Percentiles rank a stretch among this genome's conserved stretches.
These are phyloP conservation scores for Adoxophyes honmai DNA, from an alignment of 1,140 invertebrate species.

Conservation along the genomic window DNA sequence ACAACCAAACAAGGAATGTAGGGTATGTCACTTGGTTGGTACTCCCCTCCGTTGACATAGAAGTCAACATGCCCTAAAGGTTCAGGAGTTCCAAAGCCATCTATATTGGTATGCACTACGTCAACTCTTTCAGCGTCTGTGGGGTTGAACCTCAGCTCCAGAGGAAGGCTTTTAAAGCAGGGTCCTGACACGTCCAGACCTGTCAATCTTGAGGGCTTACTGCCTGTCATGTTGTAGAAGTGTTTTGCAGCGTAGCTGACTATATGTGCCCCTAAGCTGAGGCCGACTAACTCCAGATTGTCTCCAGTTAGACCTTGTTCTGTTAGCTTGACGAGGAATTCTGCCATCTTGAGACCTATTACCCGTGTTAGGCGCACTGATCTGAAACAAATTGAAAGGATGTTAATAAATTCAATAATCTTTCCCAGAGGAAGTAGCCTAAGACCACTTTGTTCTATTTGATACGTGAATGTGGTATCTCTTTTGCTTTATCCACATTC, in stretches of 20 bases:
- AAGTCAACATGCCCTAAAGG: conserved; percentile 84
- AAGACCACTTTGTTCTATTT: too few relatives aligned
- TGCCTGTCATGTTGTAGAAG: conserved; percentile 43
- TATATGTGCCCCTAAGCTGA: conserved; percentile 56
- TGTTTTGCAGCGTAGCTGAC: conserved; percentile 46
- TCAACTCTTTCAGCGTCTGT: conserved; percentile 80
- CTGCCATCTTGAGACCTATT: conserved; percentile 53
- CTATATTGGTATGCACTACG: conserved; percentile 84
- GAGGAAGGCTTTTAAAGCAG: conserved; percentile 74
- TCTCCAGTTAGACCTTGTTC: conserved; percentile 45
- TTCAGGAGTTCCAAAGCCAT: conserved; percentile 82
- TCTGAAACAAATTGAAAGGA: conserved; percentile 42
- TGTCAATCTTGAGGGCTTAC: conserved; percentile 77
- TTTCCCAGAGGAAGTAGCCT: too few relatives aligned
- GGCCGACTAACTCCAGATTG: conserved; percentile 53
- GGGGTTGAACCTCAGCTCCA: conserved; percentile 72
- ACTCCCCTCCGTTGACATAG: conserved; percentile 85
- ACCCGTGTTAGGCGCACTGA: conserved; percentile 47
- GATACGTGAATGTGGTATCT: too few relatives aligned
- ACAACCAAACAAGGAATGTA: conserved; percentile 56
- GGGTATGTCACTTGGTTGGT: conserved; percentile 78
- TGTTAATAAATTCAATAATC: too few relatives aligned
- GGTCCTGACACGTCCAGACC: conserved; percentile 83
- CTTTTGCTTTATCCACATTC: too few relatives aligned
- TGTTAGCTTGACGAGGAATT: conserved; percentile 48